Base-by-base conservation (phyloP, 2,797 vertebrate species). In the Pyrocephalus nanus region DNA sequence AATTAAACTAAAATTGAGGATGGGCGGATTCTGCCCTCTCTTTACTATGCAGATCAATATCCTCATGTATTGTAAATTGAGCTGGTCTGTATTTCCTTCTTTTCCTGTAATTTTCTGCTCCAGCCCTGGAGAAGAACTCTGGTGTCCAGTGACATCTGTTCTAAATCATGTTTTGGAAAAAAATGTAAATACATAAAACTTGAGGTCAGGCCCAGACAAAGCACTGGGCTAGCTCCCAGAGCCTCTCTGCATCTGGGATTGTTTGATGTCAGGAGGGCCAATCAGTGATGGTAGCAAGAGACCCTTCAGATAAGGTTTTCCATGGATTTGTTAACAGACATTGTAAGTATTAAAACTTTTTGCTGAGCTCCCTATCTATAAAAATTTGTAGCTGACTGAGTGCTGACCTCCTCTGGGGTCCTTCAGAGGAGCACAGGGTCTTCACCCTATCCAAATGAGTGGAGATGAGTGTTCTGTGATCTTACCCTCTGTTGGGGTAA, bases 71-170 rank as follows among this genome's bases (percentile, higher is more conserved):
- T 25, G 27, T 83, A 69, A 80, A 71, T 80, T 71, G 12, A 88
- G 20, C 72, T 86, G 36, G 10, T 88, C 72, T 65, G 13, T 80
- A 62, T 86, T 92, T 89, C 36, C 32, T 43, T 38, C 62, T 93
- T 91, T 76, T 93, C 57, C 73, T 94, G 17, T 88, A 73, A 91
- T 93, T 94, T 92, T 92, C 92, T 94, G 21, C 32, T 82, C 23
- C 32, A 90, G 30, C 58, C 42, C 66, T 88, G 73, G 45, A 90
- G 79, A 66, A 86, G 73, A 91, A 54, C 48, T 88, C 36, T 91
- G 73, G 45, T 93, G 92, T 95, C 72, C 91, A 93, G 45, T 89
- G 77, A 92, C 87, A 93, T 95, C 84, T 94, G 93, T 95, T 96
- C 74, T 86, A 85, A 96, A 95, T 96, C 65, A 76, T 66, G 79